Evolutionary conservation across 2,797 vertebrate species (phyloP), one percentile per base, ranked within the genome.

Genomic region (Epinephelus malabaricus): DNA sequence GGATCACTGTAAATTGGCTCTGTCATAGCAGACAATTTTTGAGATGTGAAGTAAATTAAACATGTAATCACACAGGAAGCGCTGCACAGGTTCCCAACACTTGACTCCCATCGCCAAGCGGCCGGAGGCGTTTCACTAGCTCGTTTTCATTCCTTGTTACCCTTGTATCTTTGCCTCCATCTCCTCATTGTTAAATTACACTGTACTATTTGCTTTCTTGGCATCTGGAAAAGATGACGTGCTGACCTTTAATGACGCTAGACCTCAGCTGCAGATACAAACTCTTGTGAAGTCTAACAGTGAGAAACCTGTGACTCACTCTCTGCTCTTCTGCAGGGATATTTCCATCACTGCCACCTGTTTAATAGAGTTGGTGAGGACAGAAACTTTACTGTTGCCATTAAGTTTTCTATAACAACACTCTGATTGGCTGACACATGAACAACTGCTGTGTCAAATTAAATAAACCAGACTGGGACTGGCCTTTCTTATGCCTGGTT

Each of bases 1-100:
- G 92, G 90, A 93, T 95, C 88, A 79, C 84, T 78, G 81, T 90
- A 95, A 93, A 94, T 95, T 94, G 94, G 90, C 91, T 95, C 92
- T 95, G 94, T 95, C 94, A 95, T 92, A 90, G 89, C 79, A 71
- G 89, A 93, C 92, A 78, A 90, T 94, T 92, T 92, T 88, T 92
- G 85, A 93, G 91, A 95, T 92, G 91, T 91, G 92, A 94, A 94
- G 93, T 94, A 94, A 94, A 94, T 95, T 95, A 94, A 95, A 94
- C 94, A 93, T 95, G 93, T 94, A 94, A 95, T 95, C 94, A 93
- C 87, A 83, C 87, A 90, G 92, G 90, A 88, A 92, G 88, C 79
- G 69, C 53, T 34, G 73, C 72, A 40, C 76, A 15, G 71, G 61
- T 84, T 89, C 77, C 58, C 87, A 70, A 79, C 77, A 83, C 84